A percentile compares a stretch with the other conserved stretches of the same genome.
Conservation (phyloP, 2,888 invertebrate genomes). For the Stenotaenia linearis region DNA sequence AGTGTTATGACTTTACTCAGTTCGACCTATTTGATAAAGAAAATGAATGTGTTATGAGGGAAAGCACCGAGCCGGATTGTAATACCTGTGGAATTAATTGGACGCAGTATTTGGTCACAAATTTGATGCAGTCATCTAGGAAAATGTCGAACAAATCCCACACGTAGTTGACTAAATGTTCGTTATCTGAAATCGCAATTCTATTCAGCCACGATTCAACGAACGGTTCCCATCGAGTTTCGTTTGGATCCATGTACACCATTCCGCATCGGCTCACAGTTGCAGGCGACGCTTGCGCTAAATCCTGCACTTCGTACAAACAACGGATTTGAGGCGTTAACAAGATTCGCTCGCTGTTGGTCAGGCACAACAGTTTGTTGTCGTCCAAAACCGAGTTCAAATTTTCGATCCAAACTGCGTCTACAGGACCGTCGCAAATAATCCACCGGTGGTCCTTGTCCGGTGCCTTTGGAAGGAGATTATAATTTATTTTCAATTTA, state of each 20-base stretch:
- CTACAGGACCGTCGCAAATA: constrained; percentile 82
- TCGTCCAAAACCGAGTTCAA: constrained; percentile 89
- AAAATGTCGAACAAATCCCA: constrained; percentile 60
- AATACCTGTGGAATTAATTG: constrained; percentile 73
- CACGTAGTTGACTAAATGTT: constrained; percentile 60
- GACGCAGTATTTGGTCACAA: constrained; percentile 62
- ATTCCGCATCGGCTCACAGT: constrained; percentile 77
- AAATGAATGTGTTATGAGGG: no score
- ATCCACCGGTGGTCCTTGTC: constrained; percentile 73
- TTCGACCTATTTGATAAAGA: constrained; percentile 65
- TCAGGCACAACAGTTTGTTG: constrained; percentile 86
- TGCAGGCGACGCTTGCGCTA: constrained; percentile 84
- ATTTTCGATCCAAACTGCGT: constrained; percentile 91
- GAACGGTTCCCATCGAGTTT: constrained; percentile 73
- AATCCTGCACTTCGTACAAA: constrained; percentile 77
- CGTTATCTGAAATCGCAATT: constrained; percentile 52
- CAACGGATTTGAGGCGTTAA: constrained; percentile 82
- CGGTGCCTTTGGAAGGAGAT: not conserved
- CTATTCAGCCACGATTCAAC: constrained; percentile 69
- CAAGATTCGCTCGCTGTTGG: constrained; percentile 85
- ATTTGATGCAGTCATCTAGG: constrained; percentile 61
- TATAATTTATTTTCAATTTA: not conserved
- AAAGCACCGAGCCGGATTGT: no score
- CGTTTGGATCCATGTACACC: constrained; percentile 82
- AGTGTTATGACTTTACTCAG: constrained; percentile 73